phyloP scores from a whole-genome alignment of 2,888 invertebrate species.

The Tolmerus cingulatus region DNA sequence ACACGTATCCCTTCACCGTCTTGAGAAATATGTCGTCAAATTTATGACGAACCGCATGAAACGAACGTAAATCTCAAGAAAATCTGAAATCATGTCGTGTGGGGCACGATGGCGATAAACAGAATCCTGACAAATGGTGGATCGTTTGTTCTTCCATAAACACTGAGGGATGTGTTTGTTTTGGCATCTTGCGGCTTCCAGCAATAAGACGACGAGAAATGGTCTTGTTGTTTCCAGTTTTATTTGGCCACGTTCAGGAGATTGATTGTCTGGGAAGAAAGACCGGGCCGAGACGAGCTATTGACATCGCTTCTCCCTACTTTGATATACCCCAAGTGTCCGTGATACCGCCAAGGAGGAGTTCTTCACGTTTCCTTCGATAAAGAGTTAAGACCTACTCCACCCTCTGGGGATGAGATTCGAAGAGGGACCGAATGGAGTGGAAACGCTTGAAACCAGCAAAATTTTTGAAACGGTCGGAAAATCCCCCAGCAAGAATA shows the following conservation, averaged over 20 bases:
- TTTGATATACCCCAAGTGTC: conserved; percentile 38
- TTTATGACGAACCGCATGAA: conserved; percentile 38
- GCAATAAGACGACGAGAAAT: conserved; percentile 38
- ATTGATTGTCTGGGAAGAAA: conserved; percentile 45
- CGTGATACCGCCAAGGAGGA: conserved; percentile 11
- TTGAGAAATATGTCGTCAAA: conserved; percentile 37
- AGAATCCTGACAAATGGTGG: conserved; percentile 47
- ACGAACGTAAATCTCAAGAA: conserved; percentile 35
- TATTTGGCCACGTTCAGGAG: conserved; percentile 46
- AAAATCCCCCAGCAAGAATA: conserved; percentile 13
- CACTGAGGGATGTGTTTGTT: conserved; percentile 46
- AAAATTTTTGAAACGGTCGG: conserved; percentile 23
- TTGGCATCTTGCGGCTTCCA: conserved; percentile 46
- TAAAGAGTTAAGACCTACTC: background rate
- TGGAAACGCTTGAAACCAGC: conserved; percentile 33
- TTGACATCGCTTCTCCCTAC: conserved; percentile 13
- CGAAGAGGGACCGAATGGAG: background rate
- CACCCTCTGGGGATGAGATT: background rate
- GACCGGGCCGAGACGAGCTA: background rate
- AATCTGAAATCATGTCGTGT: conserved; percentile 39
- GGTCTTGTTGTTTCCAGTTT: conserved; percentile 35
- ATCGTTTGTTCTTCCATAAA: conserved; percentile 48
- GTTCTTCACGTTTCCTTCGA: background rate
- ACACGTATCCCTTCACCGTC: background rate
- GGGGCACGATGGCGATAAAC: conserved; percentile 39